Evolutionary conservation across 1,140 invertebrate species (phyloP).

Genomic region (Camponotus vicinus): DNA sequence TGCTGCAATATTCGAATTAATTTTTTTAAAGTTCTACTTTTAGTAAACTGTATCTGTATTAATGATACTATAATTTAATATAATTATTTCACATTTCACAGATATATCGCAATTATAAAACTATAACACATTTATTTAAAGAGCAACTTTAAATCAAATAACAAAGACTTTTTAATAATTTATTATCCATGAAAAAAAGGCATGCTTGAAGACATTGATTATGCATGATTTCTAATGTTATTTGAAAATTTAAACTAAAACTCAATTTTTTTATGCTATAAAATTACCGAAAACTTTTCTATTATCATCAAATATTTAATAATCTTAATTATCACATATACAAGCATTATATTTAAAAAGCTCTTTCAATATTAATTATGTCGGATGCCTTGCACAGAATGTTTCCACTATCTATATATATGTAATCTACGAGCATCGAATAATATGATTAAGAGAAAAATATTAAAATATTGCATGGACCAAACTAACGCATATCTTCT

Average conservation of each 20-base stretch:
- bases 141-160: slow-evolving; percentile 5
- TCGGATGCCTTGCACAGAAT: background rate
- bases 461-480: slow-evolving; percentile 1
- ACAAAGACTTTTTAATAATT: background rate
- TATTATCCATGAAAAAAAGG: slow-evolving; percentile 1
- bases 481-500: slow-evolving; percentile 28
- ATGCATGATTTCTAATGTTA: slow-evolving; percentile 14
- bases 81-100: background rate
- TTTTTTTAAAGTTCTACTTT: background rate
- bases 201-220: slow-evolving; percentile 39
- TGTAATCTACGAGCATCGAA: background rate
- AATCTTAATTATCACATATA: background rate
- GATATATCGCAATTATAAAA: slow-evolving; percentile 8
- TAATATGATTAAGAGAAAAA: slow-evolving; percentile 29
- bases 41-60: background rate
- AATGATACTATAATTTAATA: background rate
- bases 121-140: background rate
- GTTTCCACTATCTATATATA: background rate
- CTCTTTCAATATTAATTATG: slow-evolving; percentile 7
- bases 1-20: background rate
- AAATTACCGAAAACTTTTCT: background rate
- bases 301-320: background rate
- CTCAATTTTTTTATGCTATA: background rate
- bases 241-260: slow-evolving; percentile 17
- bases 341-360: background rate